Percentiles rank a stretch among this genome's conserved stretches.
phyloP scores from a whole-genome alignment of 2,797 vertebrate species.

The Gorsachius magnificus region DNA sequence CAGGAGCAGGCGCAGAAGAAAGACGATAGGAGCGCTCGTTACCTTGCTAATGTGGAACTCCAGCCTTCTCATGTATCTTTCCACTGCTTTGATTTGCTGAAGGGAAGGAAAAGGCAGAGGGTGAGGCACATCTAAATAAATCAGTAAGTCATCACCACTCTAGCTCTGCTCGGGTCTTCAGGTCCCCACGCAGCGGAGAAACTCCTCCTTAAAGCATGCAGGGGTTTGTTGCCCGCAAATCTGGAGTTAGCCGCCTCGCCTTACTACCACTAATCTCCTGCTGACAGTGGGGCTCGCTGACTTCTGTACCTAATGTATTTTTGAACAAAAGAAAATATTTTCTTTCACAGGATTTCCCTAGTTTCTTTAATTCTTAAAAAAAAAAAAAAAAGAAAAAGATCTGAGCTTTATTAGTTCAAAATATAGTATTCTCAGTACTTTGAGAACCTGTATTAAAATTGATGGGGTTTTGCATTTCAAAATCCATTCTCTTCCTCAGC shows the following conservation, averaged over 20 bases:
- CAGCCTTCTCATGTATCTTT: constrained; percentile 94
- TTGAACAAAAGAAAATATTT: neutral
- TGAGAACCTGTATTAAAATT: neutral
- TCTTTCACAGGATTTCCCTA: neutral
- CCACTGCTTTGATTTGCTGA: constrained; percentile 98
- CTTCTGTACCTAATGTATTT: neutral
- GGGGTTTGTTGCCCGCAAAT: neutral
- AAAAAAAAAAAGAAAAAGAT: no score
- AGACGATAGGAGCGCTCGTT: constrained; percentile 38
- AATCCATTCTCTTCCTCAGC: neutral
- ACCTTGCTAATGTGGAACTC: constrained; percentile 99
- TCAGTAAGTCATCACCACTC: neutral
- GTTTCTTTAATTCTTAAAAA: neutral
- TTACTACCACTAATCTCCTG: neutral
- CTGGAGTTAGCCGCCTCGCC: neutral
- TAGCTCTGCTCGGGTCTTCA: neutral
- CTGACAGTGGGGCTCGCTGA: neutral
- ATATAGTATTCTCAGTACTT: neutral
- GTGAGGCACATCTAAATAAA: constrained; percentile 23
- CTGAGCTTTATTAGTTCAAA: neutral
- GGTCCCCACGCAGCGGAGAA: neutral
- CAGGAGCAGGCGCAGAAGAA: neutral
- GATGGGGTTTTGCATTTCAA: neutral
- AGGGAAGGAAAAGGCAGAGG: constrained; percentile 36
- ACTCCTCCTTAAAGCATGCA: neutral